phyloP scores from a whole-genome alignment of 2,888 invertebrate species.

The Griposia aprilina region DNA sequence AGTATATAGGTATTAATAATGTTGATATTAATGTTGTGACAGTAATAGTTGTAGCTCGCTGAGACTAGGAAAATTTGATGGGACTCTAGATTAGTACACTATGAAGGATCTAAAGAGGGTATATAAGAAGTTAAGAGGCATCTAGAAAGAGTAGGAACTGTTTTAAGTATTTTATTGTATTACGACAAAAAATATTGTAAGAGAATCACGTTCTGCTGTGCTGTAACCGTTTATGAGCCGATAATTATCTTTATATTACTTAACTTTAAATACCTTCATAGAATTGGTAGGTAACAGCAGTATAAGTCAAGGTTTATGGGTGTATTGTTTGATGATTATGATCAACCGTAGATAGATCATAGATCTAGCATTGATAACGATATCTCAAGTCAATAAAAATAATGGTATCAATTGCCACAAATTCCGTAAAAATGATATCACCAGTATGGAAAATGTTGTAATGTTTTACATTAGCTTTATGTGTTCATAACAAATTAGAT shows the following conservation, averaged over 20 bases:
- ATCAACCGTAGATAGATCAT: conserved; percentile 35
- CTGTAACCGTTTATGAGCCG: neutral
- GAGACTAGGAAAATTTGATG: neutral
- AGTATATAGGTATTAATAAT: neutral
- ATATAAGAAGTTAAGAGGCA: neutral
- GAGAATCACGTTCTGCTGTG: neutral
- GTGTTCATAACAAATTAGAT: neutral
- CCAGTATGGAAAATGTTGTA: neutral
- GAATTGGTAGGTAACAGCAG: conserved; percentile 17
- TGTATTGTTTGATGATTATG: conserved; percentile 42
- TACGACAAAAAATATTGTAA: neutral
- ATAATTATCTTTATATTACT: neutral
- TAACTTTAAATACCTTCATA: neutral
- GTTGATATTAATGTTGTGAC: neutral
- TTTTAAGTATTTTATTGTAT: neutral
- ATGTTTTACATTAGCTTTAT: neutral
- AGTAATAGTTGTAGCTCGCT: neutral
- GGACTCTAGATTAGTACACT: neutral
- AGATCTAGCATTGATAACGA: conserved; percentile 34
- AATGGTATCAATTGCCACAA: conserved; percentile 15
- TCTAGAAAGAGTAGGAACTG: neutral
- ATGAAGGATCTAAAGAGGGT: neutral
- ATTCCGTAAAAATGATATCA: conserved; percentile 13
- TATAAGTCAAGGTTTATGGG: conserved; percentile 38
- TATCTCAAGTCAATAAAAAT: conserved; percentile 32